These are phyloP conservation scores for Mesoclemmys tuberculata DNA, from an alignment of 2,113 vertebrate genomes.

Conservation along the genomic window DNA sequence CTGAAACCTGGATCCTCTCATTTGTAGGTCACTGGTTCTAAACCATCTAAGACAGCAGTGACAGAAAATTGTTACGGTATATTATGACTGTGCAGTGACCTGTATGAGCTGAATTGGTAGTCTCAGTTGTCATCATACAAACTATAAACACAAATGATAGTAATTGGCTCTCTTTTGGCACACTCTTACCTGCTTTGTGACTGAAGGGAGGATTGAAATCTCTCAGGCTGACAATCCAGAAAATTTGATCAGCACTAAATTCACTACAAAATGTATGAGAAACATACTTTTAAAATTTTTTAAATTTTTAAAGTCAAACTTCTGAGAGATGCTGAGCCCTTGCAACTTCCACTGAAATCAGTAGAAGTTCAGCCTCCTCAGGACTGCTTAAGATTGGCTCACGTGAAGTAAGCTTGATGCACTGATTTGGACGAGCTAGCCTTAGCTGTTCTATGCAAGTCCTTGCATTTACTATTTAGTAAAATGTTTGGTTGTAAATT, in stretches of 20 bases:
- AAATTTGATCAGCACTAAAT: neutral
- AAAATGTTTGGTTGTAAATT: neutral
- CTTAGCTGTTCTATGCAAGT: constrained; percentile 28
- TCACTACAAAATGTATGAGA: neutral
- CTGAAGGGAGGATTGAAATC: neutral
- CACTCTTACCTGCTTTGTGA: neutral
- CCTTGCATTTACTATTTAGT: constrained; percentile 26
- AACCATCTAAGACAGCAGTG: neutral
- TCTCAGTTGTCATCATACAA: neutral
- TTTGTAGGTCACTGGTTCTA: constrained; percentile 1
- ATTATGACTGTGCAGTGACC: neutral
- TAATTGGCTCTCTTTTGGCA: neutral
- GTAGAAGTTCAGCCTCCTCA: neutral
- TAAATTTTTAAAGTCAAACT: neutral
- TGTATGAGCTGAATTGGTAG: neutral
- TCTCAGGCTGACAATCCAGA: neutral
- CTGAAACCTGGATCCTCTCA: neutral
- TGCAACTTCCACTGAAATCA: neutral
- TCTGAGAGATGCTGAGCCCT: neutral
- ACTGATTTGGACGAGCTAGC: constrained; percentile 42
- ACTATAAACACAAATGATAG: neutral
- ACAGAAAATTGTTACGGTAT: neutral
- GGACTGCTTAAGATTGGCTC: neutral
- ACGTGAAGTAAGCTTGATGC: neutral
- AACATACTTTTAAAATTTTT: neutral